Conservation (phyloP, 2,888 invertebrate genomes). For the Rhagophthalmus giganteus region DNA sequence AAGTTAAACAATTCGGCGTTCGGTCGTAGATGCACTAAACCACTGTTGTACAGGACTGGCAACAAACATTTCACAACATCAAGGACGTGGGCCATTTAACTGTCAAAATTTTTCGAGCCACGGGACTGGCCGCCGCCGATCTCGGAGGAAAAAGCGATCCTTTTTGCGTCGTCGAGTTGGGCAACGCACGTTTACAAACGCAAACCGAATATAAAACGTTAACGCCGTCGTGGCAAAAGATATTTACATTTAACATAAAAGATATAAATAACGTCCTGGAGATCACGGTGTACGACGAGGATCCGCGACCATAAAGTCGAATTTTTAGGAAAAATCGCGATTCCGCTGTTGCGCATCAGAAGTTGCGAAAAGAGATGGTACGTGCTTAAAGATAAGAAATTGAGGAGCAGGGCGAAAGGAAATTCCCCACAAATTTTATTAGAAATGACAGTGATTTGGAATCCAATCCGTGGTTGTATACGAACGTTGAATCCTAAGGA, state of each 20-base stretch:
- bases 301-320: slow-evolving; percentile 97
- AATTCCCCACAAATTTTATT: slow-evolving; percentile 85
- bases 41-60: slow-evolving; percentile 61
- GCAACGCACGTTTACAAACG: slow-evolving; percentile 93
- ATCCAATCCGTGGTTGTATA: slow-evolving; percentile 88
- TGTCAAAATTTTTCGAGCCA: slow-evolving; percentile 85
- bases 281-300: slow-evolving; percentile 96
- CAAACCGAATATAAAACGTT: slow-evolving; percentile 99
- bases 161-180: slow-evolving; percentile 94
- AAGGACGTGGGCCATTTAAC: slow-evolving; percentile 92
- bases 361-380: slow-evolving; percentile 96
- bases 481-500: slow-evolving; percentile 94
- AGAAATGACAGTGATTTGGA: slow-evolving; percentile 92
- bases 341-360: slow-evolving; percentile 83
- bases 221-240: slow-evolving; percentile 96
- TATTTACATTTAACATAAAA: slow-evolving; percentile 95
- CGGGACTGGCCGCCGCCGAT: slow-evolving; percentile 92
- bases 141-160: slow-evolving; percentile 98
- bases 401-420: slow-evolving; percentile 88
- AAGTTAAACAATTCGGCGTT: slow-evolving; percentile 51
- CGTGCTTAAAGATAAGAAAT: slow-evolving; percentile 92
- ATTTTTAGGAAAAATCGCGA: slow-evolving; percentile 81
- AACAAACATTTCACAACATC: slow-evolving; percentile 70
- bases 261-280: slow-evolving; percentile 95
- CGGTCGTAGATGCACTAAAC: slow-evolving; percentile 9